Conservation (phyloP, 2,797 vertebrate genomes). For the Semotilus atromaculatus region DNA sequence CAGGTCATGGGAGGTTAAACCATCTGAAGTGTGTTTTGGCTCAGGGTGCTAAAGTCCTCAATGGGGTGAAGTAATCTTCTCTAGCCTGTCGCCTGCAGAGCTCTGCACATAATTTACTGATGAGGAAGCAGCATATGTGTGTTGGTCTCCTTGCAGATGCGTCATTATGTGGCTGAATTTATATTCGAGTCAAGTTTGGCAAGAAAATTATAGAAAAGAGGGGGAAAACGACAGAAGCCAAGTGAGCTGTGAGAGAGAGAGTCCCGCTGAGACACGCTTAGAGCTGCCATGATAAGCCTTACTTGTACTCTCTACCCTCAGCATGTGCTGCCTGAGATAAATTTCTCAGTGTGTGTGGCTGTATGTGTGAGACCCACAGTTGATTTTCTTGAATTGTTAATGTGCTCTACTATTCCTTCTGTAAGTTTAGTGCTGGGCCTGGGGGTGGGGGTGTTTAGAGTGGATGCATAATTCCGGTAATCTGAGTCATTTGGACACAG, state of each 20-base stretch:
- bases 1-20: background rate
- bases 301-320: slow-evolving; percentile 22
- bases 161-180: slow-evolving; percentile 32
- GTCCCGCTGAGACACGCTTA: background rate
- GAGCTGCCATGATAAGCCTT: slow-evolving; percentile 23
- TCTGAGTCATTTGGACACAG: background rate
- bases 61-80: slow-evolving; percentile 14
- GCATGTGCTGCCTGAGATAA: slow-evolving; percentile 38
- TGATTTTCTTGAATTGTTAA: slow-evolving; percentile 42
- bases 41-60: slow-evolving; percentile 23
- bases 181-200: slow-evolving; percentile 14
- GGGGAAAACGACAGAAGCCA: slow-evolving; percentile 5
- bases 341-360: slow-evolving; percentile 24
- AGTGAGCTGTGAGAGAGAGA: slow-evolving; percentile 16
- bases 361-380: slow-evolving; percentile 9
- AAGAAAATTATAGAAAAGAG: slow-evolving; percentile 19
- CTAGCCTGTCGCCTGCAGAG: slow-evolving; percentile 11
- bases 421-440: background rate
- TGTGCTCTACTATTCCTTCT: slow-evolving; percentile 5
- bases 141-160: background rate
- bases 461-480: slow-evolving; percentile 6
- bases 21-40: slow-evolving; percentile 19
- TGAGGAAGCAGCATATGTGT: slow-evolving; percentile 14
- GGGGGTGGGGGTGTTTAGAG: background rate
- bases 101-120: slow-evolving; percentile 10